Percentiles rank a stretch among this genome's conserved stretches.
Conservation (phyloP, 2,797 vertebrate species). For the Eospalax fontanierii region DNA sequence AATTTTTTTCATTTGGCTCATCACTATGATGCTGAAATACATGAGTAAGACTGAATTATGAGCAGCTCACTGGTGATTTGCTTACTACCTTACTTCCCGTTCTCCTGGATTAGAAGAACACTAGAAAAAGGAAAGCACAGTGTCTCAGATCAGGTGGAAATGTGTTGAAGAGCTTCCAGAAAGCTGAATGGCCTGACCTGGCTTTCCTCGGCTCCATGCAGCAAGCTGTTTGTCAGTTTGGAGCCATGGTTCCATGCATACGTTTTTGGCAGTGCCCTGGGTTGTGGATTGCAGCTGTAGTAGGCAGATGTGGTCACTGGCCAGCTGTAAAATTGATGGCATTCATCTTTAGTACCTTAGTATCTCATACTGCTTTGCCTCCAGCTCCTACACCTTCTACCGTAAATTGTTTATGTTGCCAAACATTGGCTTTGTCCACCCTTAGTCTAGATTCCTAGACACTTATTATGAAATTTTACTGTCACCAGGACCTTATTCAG, state of each 20-base stretch:
- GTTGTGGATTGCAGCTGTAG: not conserved
- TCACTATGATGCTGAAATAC: not conserved
- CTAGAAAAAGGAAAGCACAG: slow-evolving; percentile 7
- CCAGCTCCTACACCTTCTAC: not conserved
- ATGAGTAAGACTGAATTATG: not conserved
- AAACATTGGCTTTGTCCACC: not conserved
- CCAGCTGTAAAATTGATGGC: not conserved
- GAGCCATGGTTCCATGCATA: not conserved
- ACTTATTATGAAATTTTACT: not conserved
- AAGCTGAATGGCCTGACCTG: not conserved
- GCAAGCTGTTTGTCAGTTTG: not conserved
- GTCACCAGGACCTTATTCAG: not conserved
- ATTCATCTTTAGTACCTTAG: not conserved
- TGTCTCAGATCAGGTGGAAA: slow-evolving; percentile 34
- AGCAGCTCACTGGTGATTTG: not conserved
- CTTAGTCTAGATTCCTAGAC: not conserved
- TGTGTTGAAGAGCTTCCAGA: not conserved
- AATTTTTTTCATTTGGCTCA: not conserved
- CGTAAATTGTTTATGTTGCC: not conserved
- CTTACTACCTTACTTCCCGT: not conserved
- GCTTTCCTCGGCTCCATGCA: not conserved
- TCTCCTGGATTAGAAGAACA: not conserved
- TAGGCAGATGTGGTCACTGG: not conserved
- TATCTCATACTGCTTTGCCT: not conserved
- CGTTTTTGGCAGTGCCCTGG: not conserved